Evolutionary conservation across 1,140 invertebrate species (phyloP).

Genomic region (Batillaria attramentaria): DNA sequence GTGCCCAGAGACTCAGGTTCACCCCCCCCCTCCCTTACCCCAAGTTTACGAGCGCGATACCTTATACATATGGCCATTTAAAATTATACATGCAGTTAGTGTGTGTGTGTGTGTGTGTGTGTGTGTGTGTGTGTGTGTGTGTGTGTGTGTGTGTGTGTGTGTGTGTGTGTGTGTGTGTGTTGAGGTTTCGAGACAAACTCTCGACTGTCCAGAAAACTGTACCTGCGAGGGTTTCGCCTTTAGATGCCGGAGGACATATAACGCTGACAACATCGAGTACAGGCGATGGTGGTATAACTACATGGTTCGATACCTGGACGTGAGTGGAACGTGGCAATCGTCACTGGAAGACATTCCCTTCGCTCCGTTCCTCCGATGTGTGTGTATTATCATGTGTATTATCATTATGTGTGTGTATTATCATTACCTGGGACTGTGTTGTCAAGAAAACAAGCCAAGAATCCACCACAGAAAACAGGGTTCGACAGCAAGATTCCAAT

Average conservation of each 20-base stretch:
- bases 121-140: neutral
- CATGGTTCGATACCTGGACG: neutral
- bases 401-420: too few species aligned
- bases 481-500: conserved; percentile 57
- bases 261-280: too few species aligned
- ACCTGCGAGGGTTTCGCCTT: too few species aligned
- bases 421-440: conserved; percentile 69
- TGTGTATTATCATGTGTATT: neutral
- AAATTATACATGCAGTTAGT: neutral
- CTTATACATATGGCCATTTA: neutral
- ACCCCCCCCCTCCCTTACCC: too few species aligned
- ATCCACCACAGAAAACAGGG: conserved; percentile 69
- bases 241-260: too few species aligned
- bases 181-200: neutral
- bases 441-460: conserved; percentile 69
- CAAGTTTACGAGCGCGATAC: neutral
- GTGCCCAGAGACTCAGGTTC: too few species aligned
- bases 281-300: too few species aligned
- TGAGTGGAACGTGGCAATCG: conserved; percentile 4
- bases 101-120: neutral
- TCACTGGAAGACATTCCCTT: too few species aligned
- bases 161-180: neutral
- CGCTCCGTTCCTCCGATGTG: too few species aligned
- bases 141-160: neutral
- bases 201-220: too few species aligned